Percentiles rank a stretch among this genome's conserved stretches.
phyloP scores from a whole-genome alignment of 2,888 invertebrate genomes.

The Meghimatium bilineatum region DNA sequence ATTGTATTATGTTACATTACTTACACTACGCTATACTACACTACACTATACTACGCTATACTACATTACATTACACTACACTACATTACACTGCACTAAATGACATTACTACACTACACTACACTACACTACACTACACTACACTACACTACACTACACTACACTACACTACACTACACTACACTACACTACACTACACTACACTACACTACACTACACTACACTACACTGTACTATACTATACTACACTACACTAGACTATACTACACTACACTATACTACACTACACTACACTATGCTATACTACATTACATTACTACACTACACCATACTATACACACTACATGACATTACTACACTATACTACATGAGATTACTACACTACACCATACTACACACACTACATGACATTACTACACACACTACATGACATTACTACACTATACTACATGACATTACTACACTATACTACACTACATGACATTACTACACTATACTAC shows the following conservation, averaged over 20 bases:
- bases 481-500: too few species aligned
- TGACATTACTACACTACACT: constrained; percentile 1
- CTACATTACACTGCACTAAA: constrained; percentile 3
- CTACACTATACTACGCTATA: background rate
- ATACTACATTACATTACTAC: background rate
- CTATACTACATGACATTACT: too few species aligned
- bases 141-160: background rate
- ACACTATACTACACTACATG: too few species aligned
- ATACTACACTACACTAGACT: background rate
- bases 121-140: constrained; percentile 5
- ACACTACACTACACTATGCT: background rate
- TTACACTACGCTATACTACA: background rate
- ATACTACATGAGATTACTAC: too few species aligned
- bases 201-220: constrained; percentile 1
- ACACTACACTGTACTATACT: constrained; percentile 3
- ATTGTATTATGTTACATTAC: background rate
- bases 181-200: constrained; percentile 4
- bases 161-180: constrained; percentile 2
- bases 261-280: background rate
- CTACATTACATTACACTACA: background rate
- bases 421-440: too few species aligned
- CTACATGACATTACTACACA: too few species aligned
- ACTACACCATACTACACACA: too few species aligned
- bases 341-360: too few species aligned
- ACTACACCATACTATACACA: background rate